Percentiles rank a stretch among this genome's conserved stretches.
Conservation (phyloP, 2,797 vertebrate genomes). For the Enteromius thamalakanensis region DNA sequence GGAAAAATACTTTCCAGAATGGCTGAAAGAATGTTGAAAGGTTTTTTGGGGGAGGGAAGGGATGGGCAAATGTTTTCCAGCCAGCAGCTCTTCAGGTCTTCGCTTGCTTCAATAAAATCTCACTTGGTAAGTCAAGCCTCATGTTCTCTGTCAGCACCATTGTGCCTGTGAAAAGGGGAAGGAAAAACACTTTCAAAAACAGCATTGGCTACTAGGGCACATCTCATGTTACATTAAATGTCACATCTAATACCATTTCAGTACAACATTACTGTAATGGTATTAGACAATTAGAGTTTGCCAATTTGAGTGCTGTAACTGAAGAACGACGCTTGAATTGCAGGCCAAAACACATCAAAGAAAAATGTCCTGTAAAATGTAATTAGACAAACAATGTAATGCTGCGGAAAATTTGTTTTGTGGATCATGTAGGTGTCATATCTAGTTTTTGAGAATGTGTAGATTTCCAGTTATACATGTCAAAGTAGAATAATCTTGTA, state of each 20-base stretch:
- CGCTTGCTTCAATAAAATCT: conserved; percentile 39
- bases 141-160: conserved; percentile 43
- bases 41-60: not conserved
- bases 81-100: conserved; percentile 10
- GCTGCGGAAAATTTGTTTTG: not conserved
- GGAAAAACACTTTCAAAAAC: conserved; percentile 12
- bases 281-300: conserved; percentile 24
- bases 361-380: not conserved
- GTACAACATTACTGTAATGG: conserved; percentile 24
- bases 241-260: conserved; percentile 21
- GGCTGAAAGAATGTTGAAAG: conserved; percentile 33
- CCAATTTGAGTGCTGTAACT: conserved; percentile 26
- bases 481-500: not conserved
- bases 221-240: conserved; percentile 15
- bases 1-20: conserved; percentile 44
- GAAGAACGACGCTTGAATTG: not conserved
- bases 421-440: not conserved
- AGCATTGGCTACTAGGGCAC: not conserved
- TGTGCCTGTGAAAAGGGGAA: conserved; percentile 47
- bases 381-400: not conserved
- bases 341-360: not conserved
- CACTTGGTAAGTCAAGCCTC: conserved; percentile 36
- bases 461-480: not conserved
- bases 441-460: not conserved
- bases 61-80: not conserved